Conservation (phyloP, 2,888 invertebrate genomes). For the Eupeodes luniger region DNA sequence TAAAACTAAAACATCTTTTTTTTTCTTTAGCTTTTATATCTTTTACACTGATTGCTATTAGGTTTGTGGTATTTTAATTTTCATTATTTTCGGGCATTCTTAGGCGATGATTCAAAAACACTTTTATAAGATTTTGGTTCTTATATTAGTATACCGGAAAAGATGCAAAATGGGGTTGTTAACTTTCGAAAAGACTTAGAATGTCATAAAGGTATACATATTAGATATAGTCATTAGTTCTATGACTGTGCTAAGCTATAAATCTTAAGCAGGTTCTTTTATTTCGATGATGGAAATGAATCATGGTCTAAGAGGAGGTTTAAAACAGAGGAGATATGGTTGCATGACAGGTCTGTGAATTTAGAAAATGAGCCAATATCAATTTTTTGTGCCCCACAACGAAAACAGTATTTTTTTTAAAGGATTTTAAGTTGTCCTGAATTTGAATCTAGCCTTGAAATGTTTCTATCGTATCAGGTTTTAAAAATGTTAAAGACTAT, state of each 20-base stretch:
- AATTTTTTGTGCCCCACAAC: too few relatives aligned
- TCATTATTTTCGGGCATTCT: slow-evolving; percentile 27
- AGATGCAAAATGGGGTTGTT: slow-evolving; percentile 38
- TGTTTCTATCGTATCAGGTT: too few relatives aligned
- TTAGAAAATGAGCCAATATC: too few relatives aligned
- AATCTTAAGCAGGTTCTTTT: background rate
- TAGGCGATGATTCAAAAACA: slow-evolving; percentile 28
- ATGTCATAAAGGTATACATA: slow-evolving; percentile 5
- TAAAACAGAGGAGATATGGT: too few relatives aligned
- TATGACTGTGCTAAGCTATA: slow-evolving; percentile 1
- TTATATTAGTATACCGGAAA: background rate
- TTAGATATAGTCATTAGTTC: slow-evolving; percentile 5
- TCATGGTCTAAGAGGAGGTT: background rate
- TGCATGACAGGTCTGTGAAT: too few relatives aligned
- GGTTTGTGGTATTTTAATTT: slow-evolving; percentile 43
- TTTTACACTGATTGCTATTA: slow-evolving; percentile 5
- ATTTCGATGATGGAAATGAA: background rate
- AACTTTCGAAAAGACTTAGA: slow-evolving; percentile 13
- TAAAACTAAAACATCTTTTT: slow-evolving; percentile 61
- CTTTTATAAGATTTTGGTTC: background rate
- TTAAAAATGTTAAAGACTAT: too few relatives aligned
- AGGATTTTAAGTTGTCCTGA: too few relatives aligned
- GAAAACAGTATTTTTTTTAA: background rate
- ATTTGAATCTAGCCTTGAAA: too few relatives aligned
- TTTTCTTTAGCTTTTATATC: background rate